Percentiles rank a stretch among this genome's conserved stretches.
phyloP scores from a whole-genome alignment of 2,888 invertebrate species.

The Drosophila paracracens region DNA sequence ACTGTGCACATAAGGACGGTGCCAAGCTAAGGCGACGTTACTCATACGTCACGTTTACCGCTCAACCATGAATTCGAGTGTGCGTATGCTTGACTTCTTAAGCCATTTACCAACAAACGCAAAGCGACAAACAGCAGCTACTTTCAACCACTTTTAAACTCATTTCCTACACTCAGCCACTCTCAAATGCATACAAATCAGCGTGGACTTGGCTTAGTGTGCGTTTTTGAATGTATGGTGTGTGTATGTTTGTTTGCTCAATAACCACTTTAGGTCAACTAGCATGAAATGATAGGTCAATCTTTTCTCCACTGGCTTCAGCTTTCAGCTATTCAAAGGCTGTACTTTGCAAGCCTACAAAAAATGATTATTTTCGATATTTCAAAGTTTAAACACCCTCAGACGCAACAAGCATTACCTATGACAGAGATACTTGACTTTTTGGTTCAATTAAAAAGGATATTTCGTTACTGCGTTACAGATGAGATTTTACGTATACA shows the following conservation, averaged over 20 bases:
- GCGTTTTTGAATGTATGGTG: background rate
- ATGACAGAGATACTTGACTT: background rate
- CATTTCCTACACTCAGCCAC: conserved; percentile 73
- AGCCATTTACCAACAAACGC: conserved; percentile 61
- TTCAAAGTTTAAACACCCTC: background rate
- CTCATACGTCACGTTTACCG: conserved; percentile 66
- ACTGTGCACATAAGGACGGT: conserved; percentile 68
- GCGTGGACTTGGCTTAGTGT: conserved; percentile 9
- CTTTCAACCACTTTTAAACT: conserved; percentile 77
- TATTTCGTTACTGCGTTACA: background rate
- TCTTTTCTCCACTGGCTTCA: conserved; percentile 35
- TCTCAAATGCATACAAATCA: conserved; percentile 64
- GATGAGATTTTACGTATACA: background rate
- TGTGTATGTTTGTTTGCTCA: conserved; percentile 42
- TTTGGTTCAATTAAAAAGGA: background rate
- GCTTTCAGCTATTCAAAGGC: conserved; percentile 35
- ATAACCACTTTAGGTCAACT: conserved; percentile 45
- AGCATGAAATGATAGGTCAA: conserved; percentile 29
- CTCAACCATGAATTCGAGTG: conserved; percentile 50
- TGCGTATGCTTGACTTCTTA: conserved; percentile 66
- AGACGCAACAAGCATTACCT: background rate
- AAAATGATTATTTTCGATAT: background rate
- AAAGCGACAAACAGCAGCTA: conserved; percentile 53
- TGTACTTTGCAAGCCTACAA: conserved; percentile 13
- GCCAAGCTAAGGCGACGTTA: conserved; percentile 55